These are phyloP conservation scores for Mamestra brassicae DNA, from an alignment of 2,888 invertebrate genomes.

Conservation along the genomic window DNA sequence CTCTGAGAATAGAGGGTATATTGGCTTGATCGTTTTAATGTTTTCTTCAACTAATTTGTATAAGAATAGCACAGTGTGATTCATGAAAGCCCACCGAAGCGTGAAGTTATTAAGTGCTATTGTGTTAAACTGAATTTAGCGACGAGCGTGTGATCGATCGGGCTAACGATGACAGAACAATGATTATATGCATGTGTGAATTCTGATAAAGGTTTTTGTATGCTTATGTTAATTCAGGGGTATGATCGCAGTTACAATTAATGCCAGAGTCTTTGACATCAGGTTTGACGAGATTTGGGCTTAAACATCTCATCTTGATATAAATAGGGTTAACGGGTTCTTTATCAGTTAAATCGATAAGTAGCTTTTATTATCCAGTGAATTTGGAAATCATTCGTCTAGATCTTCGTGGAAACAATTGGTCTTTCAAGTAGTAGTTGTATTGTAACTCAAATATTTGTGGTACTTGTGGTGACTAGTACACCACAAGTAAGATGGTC, in stretches of 20 bases:
- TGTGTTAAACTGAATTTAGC: conserved; percentile 66
- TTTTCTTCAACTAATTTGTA: conserved; percentile 74
- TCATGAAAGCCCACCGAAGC: conserved; percentile 67
- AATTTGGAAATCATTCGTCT: no score
- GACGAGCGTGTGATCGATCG: conserved; percentile 67
- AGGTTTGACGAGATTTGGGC: conserved; percentile 12
- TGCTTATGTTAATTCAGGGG: conserved; percentile 28
- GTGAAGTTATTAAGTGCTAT: conserved; percentile 71
- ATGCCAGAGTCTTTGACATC: neutral
- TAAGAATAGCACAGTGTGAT: conserved; percentile 72
- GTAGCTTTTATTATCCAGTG: no score
- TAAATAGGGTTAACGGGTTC: neutral
- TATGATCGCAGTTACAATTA: conserved; percentile 29
- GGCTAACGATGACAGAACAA: conserved; percentile 65
- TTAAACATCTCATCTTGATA: conserved; percentile 12
- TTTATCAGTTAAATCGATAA: neutral
- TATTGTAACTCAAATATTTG: no score
- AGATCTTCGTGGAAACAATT: no score
- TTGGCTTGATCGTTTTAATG: conserved; percentile 49
- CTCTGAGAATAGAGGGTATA: conserved; percentile 40
- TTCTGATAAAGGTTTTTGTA: conserved; percentile 40
- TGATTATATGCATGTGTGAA: conserved; percentile 61
- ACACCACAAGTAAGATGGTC: no score
- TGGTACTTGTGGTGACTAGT: no score
- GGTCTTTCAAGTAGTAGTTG: no score